Base-by-base conservation (phyloP, 2,797 vertebrate genomes). In the Chloroceryle inda region DNA sequence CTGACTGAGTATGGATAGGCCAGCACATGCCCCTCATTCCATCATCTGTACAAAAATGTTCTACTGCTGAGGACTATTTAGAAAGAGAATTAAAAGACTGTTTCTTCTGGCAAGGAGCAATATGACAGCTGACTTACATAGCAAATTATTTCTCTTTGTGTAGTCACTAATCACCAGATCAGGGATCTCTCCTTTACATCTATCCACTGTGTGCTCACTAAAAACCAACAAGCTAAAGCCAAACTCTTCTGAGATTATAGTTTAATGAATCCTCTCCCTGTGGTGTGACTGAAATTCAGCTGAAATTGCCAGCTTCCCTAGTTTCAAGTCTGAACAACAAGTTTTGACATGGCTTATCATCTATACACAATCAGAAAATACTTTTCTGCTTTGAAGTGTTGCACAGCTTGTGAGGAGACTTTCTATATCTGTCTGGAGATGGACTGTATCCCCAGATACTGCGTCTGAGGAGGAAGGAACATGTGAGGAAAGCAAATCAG, bases 401-500 rank as follows among this genome's bases (percentile, higher is more conserved):
- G 47, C 52, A 47, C 40, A 73, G 55, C 59, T 92, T 89, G 53
- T 63, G 69, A 84, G 40, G 62, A 94, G 26, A 44, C 42, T 69
- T 89, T 84, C 55, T 59, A 0, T 49, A 19, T 53, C 38, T 79
- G 42, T 27, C 35, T 86, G 74, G 42, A 75, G 76, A 82, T 42
- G 52, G 42, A 24, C 50, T 71, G 11, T 58, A 47, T 66, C 50
- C 71, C 50, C 47, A 76, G 71, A 61, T 45, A 78, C 56, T 26
- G 7, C 2, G 4, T 53, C 56, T 95, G 61, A 92, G 31, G 37
- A 64, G 61, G 84, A 80, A 83, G 76, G 31, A 89, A 49, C 10
- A 79, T n/a, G 49, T 67, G 37, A 92, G 37, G 55, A 92, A 88
- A 89, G 8, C 24, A 94, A 92, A 95, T 73, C 35, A 91, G 66